Base-by-base conservation (phyloP, 37 sponge, comb jelly and placozoan species). In the Geodia barretti region DNA sequence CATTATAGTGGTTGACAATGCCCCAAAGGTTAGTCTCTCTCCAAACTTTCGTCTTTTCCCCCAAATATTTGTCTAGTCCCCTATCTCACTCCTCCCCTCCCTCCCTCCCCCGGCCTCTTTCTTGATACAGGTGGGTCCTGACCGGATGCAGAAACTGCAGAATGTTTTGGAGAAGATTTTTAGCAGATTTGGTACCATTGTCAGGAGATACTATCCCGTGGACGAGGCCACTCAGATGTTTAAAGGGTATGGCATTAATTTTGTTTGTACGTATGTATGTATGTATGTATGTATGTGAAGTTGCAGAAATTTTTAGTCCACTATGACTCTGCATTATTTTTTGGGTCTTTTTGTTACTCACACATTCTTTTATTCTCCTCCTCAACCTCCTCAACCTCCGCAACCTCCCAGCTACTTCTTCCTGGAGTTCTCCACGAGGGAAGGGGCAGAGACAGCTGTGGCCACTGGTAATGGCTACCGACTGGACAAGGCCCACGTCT, bases 401-500 rank as follows among this genome's bases (percentile, higher is more conserved):
- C 14, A 47, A 7, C 25, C 20, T 64, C 25, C 0, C 39, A 93
- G 93, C 5, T 93, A 89, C 43, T 93, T 93, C 68, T 93, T 93
- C 76, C 73, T 93, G 60, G 93, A 93, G 70, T 89, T 86, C 79
- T 77, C 86, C 36, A 94, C 72, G 9, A 70, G 70, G 17, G 89
- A 95, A 40, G 80, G 92, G 80, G 95, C 99, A 5, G 87, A 70
- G 3, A 76, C 78, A 41, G 99, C 99, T 3, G 91, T 94, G 64
- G 90, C 86, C 47, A 83, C 95, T n/a, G 91, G 92, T 8, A 91
- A 99, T 84, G 99, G 99, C 2, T 97, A 99, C 88, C 61, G 75
- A 30, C 84, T 99, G 72, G 99, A 99, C 84, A 96, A 95, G 81
- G 32, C 87, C 4, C 97, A 99, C 84, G 76, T 92, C 62, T 99